These are phyloP conservation scores for Nemurella pictetii DNA, from an alignment of 2,888 invertebrate genomes.

Conservation along the genomic window DNA sequence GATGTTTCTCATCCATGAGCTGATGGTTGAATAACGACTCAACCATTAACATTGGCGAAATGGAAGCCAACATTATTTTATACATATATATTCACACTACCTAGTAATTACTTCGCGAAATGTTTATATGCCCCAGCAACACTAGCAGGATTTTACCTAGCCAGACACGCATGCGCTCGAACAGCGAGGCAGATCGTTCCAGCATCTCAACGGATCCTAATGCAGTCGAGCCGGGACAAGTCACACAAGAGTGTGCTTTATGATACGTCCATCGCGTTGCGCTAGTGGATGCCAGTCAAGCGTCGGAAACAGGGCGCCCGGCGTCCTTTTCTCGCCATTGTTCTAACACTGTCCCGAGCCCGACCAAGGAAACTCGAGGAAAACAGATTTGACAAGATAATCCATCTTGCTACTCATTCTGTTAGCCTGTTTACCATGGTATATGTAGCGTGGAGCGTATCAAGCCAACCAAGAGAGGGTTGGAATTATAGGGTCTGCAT, in stretches of 20 bases:
- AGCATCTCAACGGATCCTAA: neutral
- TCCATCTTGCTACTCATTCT: constrained; percentile 3
- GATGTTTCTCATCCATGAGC: neutral
- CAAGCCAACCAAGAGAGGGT: neutral
- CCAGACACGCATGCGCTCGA: neutral
- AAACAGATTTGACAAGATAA: constrained; percentile 17
- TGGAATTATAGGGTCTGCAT: neutral
- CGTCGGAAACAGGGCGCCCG: constrained; percentile 1
- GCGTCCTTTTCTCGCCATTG: constrained; percentile 15
- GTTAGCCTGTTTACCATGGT: neutral
- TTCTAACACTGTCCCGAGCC: neutral
- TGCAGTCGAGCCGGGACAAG: neutral
- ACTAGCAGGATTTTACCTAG: neutral
- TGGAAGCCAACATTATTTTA: neutral
- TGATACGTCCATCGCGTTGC: neutral
- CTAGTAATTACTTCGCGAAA: neutral
- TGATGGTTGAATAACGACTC: neutral
- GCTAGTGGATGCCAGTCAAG: neutral
- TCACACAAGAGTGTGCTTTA: neutral
- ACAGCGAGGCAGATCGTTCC: neutral
- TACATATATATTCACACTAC: neutral
- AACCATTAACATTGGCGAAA: neutral
- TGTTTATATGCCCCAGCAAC: neutral
- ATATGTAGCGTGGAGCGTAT: neutral
- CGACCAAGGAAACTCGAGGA: neutral